Evolutionary conservation across 2,797 vertebrate genomes (phyloP).

Genomic region (Notolepis coatsorum): DNA sequence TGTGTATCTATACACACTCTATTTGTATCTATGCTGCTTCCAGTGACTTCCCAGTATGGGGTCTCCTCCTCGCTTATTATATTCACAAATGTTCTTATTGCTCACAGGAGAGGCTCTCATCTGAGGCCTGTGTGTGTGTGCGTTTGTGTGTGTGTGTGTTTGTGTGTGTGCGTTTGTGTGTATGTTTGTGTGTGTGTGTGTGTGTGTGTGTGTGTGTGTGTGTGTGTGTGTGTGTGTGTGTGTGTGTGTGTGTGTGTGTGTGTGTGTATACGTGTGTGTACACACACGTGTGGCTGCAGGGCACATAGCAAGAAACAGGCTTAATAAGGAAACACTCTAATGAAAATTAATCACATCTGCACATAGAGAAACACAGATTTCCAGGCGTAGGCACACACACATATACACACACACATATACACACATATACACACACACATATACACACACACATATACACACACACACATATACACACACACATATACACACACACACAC

Average conservation of each 20-base stretch:
- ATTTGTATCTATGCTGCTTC: slow-evolving; percentile 22
- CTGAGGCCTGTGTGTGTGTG: slow-evolving; percentile 16
- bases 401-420: slow-evolving; percentile 9
- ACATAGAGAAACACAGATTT: slow-evolving; percentile 25
- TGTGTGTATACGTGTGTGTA: no score
- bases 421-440: not conserved
- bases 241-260: not conserved
- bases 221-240: not conserved
- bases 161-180: slow-evolving; percentile 16
- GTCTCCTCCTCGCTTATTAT: slow-evolving; percentile 59
- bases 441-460: not conserved
- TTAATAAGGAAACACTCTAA: slow-evolving; percentile 64
- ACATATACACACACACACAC: no score
- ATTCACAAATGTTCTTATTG: slow-evolving; percentile 61
- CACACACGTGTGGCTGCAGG: slow-evolving; percentile 29
- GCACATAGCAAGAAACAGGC: slow-evolving; percentile 51
- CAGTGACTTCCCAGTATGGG: slow-evolving; percentile 39
- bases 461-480: no score
- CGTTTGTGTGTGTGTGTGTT: slow-evolving; percentile 17
- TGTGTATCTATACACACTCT: slow-evolving; percentile 20
- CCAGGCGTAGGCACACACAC: slow-evolving; percentile 17
- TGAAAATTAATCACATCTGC: slow-evolving; percentile 69
- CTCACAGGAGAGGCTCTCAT: slow-evolving; percentile 55
- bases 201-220: slow-evolving; percentile 6
- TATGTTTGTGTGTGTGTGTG: slow-evolving; percentile 9